Percentiles rank a stretch among this genome's conserved stretches.
phyloP scores from a whole-genome alignment of 2,888 invertebrate genomes.

The Eremobia ochroleuca region DNA sequence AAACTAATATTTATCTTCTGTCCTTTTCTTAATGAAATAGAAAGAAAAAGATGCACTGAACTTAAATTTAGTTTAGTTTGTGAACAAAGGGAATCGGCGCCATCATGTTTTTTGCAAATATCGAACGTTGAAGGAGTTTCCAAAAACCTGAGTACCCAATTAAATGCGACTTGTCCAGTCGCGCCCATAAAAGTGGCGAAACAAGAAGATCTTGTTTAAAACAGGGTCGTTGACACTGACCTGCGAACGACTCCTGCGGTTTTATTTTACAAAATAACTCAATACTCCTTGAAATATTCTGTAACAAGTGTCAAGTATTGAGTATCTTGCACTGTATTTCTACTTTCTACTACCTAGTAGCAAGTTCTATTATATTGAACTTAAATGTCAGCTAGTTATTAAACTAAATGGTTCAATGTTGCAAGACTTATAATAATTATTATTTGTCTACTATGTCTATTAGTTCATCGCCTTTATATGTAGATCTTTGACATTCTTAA shows the following conservation, averaged over 20 bases:
- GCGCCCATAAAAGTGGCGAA: slow-evolving; percentile 33
- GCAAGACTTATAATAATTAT: neutral
- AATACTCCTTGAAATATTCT: slow-evolving; percentile 20
- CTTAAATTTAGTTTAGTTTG: too few species aligned
- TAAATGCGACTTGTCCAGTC: slow-evolving; percentile 36
- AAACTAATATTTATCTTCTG: too few species aligned
- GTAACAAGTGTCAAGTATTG: slow-evolving; percentile 7
- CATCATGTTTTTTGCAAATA: slow-evolving; percentile 12
- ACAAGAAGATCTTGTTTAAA: slow-evolving; percentile 64
- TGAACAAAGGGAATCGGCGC: too few species aligned
- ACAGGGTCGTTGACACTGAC: slow-evolving; percentile 60
- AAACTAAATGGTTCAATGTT: neutral
- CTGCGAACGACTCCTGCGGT: slow-evolving; percentile 37
- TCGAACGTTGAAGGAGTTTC: slow-evolving; percentile 4
- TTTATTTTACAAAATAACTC: slow-evolving; percentile 31
- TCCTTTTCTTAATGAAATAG: too few species aligned
- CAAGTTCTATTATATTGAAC: neutral
- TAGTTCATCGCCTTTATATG: neutral
- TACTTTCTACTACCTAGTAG: too few species aligned
- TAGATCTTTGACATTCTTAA: neutral
- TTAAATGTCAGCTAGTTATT: neutral
- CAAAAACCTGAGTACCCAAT: slow-evolving; percentile 33
- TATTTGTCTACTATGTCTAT: neutral
- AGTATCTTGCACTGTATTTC: neutral
- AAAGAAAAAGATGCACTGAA: too few species aligned